These are phyloP conservation scores for Sterrhoptilus dennistouni DNA, from an alignment of 2,113 vertebrate species.

Conservation along the genomic window DNA sequence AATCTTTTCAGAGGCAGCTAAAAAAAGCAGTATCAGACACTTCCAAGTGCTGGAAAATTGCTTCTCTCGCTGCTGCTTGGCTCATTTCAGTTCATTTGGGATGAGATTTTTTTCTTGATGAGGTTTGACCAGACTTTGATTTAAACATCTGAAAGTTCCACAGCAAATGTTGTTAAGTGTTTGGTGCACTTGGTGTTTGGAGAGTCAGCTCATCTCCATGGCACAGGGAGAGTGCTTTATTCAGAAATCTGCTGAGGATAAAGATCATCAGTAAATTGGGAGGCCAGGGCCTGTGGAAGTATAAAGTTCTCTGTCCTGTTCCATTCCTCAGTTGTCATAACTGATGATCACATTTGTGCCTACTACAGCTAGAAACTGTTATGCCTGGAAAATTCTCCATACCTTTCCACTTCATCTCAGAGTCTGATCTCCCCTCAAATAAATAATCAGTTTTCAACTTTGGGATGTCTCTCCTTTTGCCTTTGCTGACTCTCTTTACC, in stretches of 20 bases:
- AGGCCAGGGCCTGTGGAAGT: not conserved
- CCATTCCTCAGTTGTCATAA: not conserved
- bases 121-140: not conserved
- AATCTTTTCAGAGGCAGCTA: not conserved
- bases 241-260: not conserved
- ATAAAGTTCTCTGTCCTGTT: not conserved
- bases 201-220: not conserved
- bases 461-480: not conserved
- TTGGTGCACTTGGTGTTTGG: not conserved
- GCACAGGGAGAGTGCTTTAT: not conserved
- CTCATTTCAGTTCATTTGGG: not conserved
- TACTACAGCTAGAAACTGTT: not conserved
- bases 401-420: not conserved
- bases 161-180: not conserved
- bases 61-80: not conserved
- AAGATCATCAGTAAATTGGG: not conserved
- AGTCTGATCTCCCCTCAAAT: not conserved
- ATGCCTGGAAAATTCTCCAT: not conserved
- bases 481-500: not conserved
- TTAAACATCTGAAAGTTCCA: not conserved
- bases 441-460: not conserved
- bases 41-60: constrained; percentile 15
- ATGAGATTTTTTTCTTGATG: constrained; percentile 12
- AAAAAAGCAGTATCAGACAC: constrained; percentile 15
- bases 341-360: not conserved